Evolutionary conservation across 2,888 invertebrate species (phyloP), one percentile per base, ranked within the genome.

Genomic region (Dicranocentrus wangi): DNA sequence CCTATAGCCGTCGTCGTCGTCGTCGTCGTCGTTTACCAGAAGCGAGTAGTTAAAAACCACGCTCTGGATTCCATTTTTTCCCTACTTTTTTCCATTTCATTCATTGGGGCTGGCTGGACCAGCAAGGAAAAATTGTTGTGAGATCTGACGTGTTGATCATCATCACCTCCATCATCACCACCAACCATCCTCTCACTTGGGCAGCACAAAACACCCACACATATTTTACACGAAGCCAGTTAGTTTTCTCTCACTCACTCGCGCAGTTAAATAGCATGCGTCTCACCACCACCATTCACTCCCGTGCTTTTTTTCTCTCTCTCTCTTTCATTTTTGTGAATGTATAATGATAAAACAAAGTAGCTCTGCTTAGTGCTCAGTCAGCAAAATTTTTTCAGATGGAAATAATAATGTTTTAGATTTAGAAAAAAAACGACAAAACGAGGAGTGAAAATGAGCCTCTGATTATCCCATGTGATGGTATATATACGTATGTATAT

Each of bases 71-170:
- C 23, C 61, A 61, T 61, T 61, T 25, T 25, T 28, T 17, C 27
- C 23, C 27, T 27, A 42, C 27, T 51, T 8, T 51, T 17, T 17
- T 51, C 19, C 51, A 51, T 51, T 8, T 42, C 13, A 8, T 42
- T 8, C 42, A 8, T n/a, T n/a, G n/a, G n/a, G n/a, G n/a, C n/a
- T n/a, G n/a, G 3, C 32, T 32, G 32, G 32, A 32, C 32, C 3
- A 32, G 19, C 28, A 65, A 2, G 58, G 55, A 53, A 21, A 23
- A 77, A 69, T 27, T 27, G 28, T 25, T 2, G 69, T 69, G 43
- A 69, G 69, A 77, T 77, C 69, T 77, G 77, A 69, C 69, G 51
- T 39, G 69, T 51, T 69, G 61, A 77, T 77, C 58, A 55, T 8
- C 19, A 5, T 39, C 39, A 39, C 13, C 7, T 39, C n/a, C n/a